Evolutionary conservation across 1,140 invertebrate species (phyloP), one percentile per base, ranked within the genome.

Genomic region (Drosophila ironensis): DNA sequence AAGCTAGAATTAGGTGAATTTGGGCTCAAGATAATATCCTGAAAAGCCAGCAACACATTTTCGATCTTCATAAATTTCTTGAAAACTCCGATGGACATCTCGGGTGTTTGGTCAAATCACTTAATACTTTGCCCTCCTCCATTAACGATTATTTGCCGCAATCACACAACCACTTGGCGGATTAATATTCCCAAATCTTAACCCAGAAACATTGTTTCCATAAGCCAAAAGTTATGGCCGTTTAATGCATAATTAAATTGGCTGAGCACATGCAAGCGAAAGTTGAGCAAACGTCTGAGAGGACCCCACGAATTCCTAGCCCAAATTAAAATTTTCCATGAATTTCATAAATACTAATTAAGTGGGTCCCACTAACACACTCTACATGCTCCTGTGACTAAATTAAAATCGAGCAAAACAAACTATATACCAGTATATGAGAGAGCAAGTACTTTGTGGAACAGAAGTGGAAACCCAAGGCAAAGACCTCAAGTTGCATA

Each of bases 271-370:
- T 86, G 80, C 80, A 69, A 86, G 57, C 41, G 41, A 44, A 35
- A 30, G 25, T 12, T 16, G 4, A 11, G 6, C 3, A 5, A 7
- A 8, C 5, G 33, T 16, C 33, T 16, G 8, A 53, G 8, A 53
- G 25, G 19, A 40, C 28, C 27, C 25, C 6, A 35, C 17, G 42
- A 75, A 72, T 54, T 63, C 67, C 56, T 35, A 54, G 4, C 25
- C 50, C 48, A 52, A 69, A 72, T 45, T 41, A 47, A 74, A 56
- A 46, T 72, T 78, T 68, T 80, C 74, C 74, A 86, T 84, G 80
- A 84, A 84, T 75, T 63, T 86, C 80, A 84, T 84, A 86, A 84
- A 84, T 86, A 80, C 41, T 86, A 87, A 80, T 84, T 84, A 86
- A 86, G 72, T 78, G 68, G 71, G 57, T 72, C 35, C n/a, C 37